These are phyloP conservation scores for Passerina amoena DNA, from an alignment of 2,113 vertebrate species.

Conservation along the genomic window DNA sequence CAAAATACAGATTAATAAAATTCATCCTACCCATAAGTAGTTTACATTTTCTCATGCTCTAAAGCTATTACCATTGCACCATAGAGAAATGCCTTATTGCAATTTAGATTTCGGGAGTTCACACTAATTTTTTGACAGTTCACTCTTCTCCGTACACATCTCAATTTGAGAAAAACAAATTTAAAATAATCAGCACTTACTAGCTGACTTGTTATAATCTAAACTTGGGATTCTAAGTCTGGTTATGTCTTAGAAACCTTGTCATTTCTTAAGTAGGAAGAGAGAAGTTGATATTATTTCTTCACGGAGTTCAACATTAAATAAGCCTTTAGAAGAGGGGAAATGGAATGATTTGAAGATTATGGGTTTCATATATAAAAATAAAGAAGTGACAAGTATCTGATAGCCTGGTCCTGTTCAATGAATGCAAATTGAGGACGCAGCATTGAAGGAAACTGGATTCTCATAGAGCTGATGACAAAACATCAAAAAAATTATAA, in stretches of 20 bases:
- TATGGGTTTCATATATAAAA: neutral
- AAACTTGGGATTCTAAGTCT: neutral
- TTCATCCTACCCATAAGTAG: neutral
- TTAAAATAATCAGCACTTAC: neutral
- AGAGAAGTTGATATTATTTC: neutral
- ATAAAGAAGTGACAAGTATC: neutral
- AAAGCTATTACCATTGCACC: neutral
- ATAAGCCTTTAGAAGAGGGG: neutral
- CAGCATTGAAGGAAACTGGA: neutral
- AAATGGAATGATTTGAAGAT: neutral
- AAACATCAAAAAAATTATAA: neutral
- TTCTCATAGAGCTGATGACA: neutral
- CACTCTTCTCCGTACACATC: neutral
- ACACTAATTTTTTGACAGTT: neutral
- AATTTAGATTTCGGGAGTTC: neutral
- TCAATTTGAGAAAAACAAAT: neutral
- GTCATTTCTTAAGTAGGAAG: neutral
- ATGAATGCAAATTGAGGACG: neutral
- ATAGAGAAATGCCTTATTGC: neutral
- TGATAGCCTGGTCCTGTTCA: neutral
- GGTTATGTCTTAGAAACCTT: neutral
- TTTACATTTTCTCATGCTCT: neutral
- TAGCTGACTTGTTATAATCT: neutral
- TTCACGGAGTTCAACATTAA: neutral
- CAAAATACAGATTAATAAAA: neutral